Base-by-base conservation (phyloP, 1,140 invertebrate genomes). In the Neodiprion lecontei region DNA sequence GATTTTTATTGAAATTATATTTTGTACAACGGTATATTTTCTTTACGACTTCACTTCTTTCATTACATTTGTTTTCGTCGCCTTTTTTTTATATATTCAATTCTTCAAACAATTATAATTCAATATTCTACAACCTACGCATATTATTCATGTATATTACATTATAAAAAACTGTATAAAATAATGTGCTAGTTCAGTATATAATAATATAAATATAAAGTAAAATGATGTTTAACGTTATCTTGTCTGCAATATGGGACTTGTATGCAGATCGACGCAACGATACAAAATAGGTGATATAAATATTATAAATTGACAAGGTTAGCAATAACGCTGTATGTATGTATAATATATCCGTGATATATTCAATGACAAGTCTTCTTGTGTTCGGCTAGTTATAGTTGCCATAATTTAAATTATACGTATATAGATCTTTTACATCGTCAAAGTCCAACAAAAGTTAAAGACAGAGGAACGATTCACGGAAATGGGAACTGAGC, bases 141-240 rank as follows among this genome's bases (percentile, higher is more conserved):
- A 40, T 40, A 40, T 1, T 61, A 61, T 61, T 61, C 5, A 5
- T 14, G 11, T 61, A 61, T 17, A 61, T 61, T 61, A 61, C n/a
- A 61, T 61, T 61, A 61, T 61, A 61, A 61, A 61, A 61, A 61
- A 61, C 53, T 61, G 53, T 61, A 61, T 61, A 61, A 61, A 61
- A 61, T 61, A 61, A 61, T 61, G 53, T 14, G 8, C 53, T 61
- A 61, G 8, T 61, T 14, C n/a, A 40, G 28, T 40, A 40, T 40
- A 40, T 40, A 40, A 40, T 61, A 61, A 14, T 5, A 14, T 17
- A 61, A 14, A 61, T 61, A 61, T 14, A 61, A 17, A 14, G n/a
- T 14, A 61, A 14, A 61, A 61, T 61, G 53, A 61, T 61, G 11
- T 61, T 61, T 5, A 61, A 61, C n/a, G n/a, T 61, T 4, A 61